phyloP scores from a whole-genome alignment of 2,888 invertebrate genomes.

The Agapostemon virescens region DNA sequence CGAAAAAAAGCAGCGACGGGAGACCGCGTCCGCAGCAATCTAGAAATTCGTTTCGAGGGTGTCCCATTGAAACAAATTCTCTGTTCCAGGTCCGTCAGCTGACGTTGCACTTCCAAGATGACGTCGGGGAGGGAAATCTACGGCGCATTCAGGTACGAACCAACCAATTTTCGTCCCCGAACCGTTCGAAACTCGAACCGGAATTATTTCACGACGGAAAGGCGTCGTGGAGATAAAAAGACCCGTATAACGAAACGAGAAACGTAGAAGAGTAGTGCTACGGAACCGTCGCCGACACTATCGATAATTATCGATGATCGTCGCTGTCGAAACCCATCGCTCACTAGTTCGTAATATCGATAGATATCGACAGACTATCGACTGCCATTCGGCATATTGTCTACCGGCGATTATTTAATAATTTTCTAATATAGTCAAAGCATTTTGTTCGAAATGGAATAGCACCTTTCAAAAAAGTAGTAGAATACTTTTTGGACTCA shows the following conservation, averaged over 20 bases:
- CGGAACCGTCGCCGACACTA: neutral
- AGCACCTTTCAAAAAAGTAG: too few relatives aligned
- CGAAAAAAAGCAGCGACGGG: neutral
- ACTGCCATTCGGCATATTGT: neutral
- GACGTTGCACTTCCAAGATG: conserved; percentile 74
- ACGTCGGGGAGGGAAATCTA: conserved; percentile 75
- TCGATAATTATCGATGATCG: neutral
- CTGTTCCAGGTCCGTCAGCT: conserved; percentile 71
- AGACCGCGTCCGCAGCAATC: neutral
- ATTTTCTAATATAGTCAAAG: too few relatives aligned
- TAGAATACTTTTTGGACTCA: too few relatives aligned
- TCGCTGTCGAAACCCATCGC: neutral
- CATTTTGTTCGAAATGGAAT: too few relatives aligned
- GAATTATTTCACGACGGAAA: neutral
- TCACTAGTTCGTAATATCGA: too few relatives aligned
- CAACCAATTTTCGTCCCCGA: neutral
- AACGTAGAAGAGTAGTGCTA: neutral
- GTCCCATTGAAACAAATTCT: neutral
- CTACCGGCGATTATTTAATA: neutral
- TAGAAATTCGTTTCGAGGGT: neutral
- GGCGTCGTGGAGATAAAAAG: neutral
- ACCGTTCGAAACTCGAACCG: neutral
- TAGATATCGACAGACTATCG: neutral
- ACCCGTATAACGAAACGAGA: neutral
- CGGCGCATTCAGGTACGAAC: conserved; percentile 72